Evolutionary conservation across 2,888 invertebrate genomes (phyloP).

Genomic region (Mayetiola destructor): DNA sequence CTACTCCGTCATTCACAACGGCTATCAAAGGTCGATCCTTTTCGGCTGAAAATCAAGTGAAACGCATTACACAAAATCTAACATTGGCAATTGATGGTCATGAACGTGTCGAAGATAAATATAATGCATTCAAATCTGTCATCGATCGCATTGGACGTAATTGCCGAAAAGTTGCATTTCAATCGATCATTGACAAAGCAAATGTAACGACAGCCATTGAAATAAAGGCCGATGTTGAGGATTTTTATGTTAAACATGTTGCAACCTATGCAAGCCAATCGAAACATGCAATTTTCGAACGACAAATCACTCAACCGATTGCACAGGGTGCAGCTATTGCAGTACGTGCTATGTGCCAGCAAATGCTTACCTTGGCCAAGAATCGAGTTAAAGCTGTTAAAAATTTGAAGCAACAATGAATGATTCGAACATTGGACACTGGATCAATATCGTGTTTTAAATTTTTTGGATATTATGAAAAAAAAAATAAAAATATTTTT

Average conservation of each 20-base stretch:
- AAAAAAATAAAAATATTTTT: too few relatives aligned
- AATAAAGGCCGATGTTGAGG: not conserved
- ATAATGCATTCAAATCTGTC: constrained; percentile 2
- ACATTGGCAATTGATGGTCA: not conserved
- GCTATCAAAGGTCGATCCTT: not conserved
- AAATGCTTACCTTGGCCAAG: not conserved
- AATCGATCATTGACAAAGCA: constrained; percentile 5
- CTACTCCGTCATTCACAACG: constrained; percentile 2
- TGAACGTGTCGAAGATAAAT: not conserved
- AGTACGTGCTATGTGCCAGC: not conserved
- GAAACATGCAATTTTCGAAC: not conserved
- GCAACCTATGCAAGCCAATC: not conserved
- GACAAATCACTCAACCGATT: not conserved
- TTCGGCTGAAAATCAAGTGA: constrained; percentile 11
- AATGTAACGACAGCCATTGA: not conserved
- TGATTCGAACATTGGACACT: too few relatives aligned
- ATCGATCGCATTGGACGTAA: constrained; percentile 3
- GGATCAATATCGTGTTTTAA: too few relatives aligned
- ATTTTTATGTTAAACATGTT: constrained; percentile 3
- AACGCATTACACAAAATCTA: not conserved
- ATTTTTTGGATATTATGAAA: too few relatives aligned
- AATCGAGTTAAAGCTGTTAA: constrained; percentile 1
- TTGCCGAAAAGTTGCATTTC: constrained; percentile 5
- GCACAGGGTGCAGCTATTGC: not conserved
- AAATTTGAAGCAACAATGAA: too few relatives aligned